phyloP scores from a whole-genome alignment of 2,797 vertebrate genomes.

The Sardinella longiceps region DNA sequence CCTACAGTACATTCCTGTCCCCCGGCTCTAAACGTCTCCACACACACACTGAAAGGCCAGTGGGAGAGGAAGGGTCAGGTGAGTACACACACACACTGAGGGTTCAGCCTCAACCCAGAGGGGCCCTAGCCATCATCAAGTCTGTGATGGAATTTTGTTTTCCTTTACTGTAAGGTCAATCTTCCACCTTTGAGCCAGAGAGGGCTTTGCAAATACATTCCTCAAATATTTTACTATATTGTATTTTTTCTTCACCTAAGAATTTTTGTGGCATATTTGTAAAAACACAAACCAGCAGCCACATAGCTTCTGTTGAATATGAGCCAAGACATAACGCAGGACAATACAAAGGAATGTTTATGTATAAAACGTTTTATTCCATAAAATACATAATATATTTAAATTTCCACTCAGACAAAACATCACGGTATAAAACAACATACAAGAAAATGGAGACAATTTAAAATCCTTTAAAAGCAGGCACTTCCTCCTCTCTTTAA shows the following conservation, averaged over 20 bases:
- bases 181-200: not conserved
- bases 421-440: conserved; percentile 50
- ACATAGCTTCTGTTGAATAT: not conserved
- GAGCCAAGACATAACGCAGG: not conserved
- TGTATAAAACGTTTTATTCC: conserved; percentile 76
- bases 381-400: conserved; percentile 73
- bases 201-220: not conserved
- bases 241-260: not conserved
- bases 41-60: not conserved
- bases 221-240: not conserved
- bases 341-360: conserved; percentile 20
- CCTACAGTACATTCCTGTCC: too few species aligned
- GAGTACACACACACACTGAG: not conserved
- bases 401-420: conserved; percentile 68
- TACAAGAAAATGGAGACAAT: conserved; percentile 57
- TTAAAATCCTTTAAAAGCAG: conserved; percentile 63
- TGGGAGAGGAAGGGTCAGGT: not conserved
- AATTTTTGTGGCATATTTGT: not conserved
- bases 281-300: not conserved
- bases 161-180: conserved; percentile 52
- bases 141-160: conserved; percentile 42
- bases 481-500: conserved; percentile 52
- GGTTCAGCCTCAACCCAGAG: not conserved
- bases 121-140: not conserved
- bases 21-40: not conserved